Base-by-base conservation (phyloP, 2,888 invertebrate genomes). In the Meloe dianella region DNA sequence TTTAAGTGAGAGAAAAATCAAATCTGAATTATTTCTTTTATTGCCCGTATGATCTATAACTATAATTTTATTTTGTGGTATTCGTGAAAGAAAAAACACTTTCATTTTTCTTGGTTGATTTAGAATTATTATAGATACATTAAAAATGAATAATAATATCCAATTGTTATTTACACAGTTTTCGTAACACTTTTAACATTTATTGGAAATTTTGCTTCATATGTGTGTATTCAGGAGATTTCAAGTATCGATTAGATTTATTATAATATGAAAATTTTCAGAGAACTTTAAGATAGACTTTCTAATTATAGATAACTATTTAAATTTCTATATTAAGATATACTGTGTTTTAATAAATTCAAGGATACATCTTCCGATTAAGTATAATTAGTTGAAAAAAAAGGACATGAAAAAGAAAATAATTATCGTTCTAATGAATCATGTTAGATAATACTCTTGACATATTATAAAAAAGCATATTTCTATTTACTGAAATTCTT, bases 241-340 rank as follows among this genome's bases (percentile, higher is more conserved):
- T 12, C 14, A 54, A 56, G 56, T n/a, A 38, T 38, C n/a, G 38
- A n/a, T 47, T 41, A 6, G n/a, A 17, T 4, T 27, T 4, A 41
- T 17, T 41, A 6, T 41, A 41, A 20, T 20, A 47, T 20, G 10
- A 24, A 51, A 24, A 12, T 10, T 24, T 51, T 24, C 6, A 24
- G 12, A 51, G 10, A 51, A 51, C 22, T 12, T 24, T 51, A 12
- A 7, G 10, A 51, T 51, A 51, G 24, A 24, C 51, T 51, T 51
- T 51, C 51, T 51, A 51, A 51, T 51, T 30, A 57, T 68, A 29
- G 60, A 51, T 4, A 24, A 22, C 24, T 8, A 24, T 8, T 51
- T 51, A 24, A 51, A 51, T 51, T 51, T 51, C 51, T 51, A 51
- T 24, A 51, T 51, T 51, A 12, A 51, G 51, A 51, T 24, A 51